These are phyloP conservation scores for Carettochelys insculpta DNA, from an alignment of 2,113 vertebrate species.

Conservation along the genomic window DNA sequence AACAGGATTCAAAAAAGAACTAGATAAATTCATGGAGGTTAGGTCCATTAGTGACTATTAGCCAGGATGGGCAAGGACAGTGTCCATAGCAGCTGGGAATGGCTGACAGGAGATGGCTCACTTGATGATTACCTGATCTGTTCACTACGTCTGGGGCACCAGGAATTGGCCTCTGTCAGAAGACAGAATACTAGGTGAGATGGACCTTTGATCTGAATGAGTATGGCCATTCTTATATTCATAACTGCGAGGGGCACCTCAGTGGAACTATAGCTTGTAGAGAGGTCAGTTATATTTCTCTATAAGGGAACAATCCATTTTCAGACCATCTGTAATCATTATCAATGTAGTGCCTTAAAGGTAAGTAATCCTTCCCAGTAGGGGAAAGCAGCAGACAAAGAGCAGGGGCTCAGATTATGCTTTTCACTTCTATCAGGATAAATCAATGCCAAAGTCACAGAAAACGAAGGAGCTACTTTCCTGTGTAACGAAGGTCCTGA, in stretches of 20 bases:
- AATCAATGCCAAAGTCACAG: constrained; percentile 26
- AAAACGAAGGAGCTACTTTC: constrained; percentile 23
- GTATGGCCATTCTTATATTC: too few species aligned
- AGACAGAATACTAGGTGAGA: too few species aligned
- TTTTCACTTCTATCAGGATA: constrained; percentile 31
- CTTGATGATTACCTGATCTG: too few species aligned
- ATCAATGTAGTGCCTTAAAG: constrained; percentile 8
- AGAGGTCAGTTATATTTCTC: constrained; percentile 14
- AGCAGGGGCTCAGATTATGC: constrained; percentile 42
- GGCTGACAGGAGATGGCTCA: too few species aligned
- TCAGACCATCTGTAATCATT: constrained; percentile 48
- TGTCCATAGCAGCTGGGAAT: too few species aligned
- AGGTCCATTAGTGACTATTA: too few species aligned
- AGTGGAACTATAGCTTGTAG: background rate
- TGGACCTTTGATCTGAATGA: too few species aligned
- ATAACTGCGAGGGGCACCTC: background rate
- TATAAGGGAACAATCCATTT: constrained; percentile 25
- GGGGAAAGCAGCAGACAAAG: background rate
- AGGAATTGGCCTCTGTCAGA: too few species aligned
- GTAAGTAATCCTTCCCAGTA: constrained; percentile 42
- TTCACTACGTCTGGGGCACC: too few species aligned
- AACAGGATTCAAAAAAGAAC: too few species aligned
- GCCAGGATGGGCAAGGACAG: too few species aligned
- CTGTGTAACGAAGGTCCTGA: constrained; percentile 26
- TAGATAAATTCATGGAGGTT: too few species aligned